These are phyloP conservation scores for Pteropus alecto DNA, from an alignment of 2,113 vertebrate species.

Conservation along the genomic window DNA sequence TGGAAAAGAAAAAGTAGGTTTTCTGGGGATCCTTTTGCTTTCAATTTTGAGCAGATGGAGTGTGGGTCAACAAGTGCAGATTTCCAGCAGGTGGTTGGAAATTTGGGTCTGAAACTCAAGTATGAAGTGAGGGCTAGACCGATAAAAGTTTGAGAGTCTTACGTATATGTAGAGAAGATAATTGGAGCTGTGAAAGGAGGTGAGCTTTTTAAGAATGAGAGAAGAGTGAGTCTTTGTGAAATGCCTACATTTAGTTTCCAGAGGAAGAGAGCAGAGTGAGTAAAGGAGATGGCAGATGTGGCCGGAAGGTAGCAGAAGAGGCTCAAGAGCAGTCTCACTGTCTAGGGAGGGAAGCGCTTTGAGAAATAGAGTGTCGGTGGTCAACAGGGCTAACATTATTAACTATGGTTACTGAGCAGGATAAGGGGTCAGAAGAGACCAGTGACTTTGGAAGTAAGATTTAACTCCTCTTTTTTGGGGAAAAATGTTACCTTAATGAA, in stretches of 20 bases:
- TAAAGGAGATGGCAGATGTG: background rate
- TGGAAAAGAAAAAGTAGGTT: background rate
- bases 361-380: background rate
- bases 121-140: background rate
- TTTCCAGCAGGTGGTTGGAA: background rate
- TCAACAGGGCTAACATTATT: too few relatives aligned
- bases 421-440: background rate
- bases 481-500: background rate
- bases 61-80: background rate
- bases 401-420: background rate
- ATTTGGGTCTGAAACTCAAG: background rate
- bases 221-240: background rate
- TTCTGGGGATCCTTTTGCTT: background rate
- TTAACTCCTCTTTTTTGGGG: background rate
- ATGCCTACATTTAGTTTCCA: background rate
- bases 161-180: background rate
- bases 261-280: background rate
- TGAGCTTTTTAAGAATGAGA: background rate
- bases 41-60: background rate
- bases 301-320: background rate
- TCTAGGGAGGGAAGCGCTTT: background rate
- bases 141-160: background rate
- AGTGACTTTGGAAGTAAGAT: background rate
- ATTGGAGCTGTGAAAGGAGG: background rate
- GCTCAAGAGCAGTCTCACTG: background rate